Conservation (phyloP, 2,888 invertebrate species). For the Andricus curvator region DNA sequence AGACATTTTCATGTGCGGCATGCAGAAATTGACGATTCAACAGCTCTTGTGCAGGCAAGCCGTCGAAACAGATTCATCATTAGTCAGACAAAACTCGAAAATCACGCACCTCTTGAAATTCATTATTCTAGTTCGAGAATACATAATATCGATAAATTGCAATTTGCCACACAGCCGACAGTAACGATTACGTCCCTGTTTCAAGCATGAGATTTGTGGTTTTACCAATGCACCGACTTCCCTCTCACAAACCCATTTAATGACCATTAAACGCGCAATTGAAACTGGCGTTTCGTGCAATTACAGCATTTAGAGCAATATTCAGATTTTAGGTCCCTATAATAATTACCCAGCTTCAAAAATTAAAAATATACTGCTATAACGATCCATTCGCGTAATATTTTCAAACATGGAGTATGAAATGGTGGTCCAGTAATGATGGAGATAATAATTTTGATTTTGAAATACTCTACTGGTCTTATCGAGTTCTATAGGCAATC, state of each 20-base stretch:
- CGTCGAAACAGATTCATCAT: constrained; percentile 10
- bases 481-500: too few species aligned
- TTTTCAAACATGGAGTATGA: neutral
- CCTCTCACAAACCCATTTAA: constrained; percentile 33
- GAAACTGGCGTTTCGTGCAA: constrained; percentile 17
- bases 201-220: constrained; percentile 34
- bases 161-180: constrained; percentile 23
- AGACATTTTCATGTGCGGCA: neutral
- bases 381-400: neutral
- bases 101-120: constrained; percentile 33
- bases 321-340: constrained; percentile 18
- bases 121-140: constrained; percentile 26
- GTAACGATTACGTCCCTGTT: constrained; percentile 33
- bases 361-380: neutral
- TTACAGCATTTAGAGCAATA: constrained; percentile 9
- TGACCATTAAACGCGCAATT: constrained; percentile 35
- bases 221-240: constrained; percentile 13
- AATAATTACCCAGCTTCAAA: neutral
- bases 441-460: too few species aligned
- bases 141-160: constrained; percentile 34
- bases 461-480: too few species aligned
- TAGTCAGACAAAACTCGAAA: constrained; percentile 31
- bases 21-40: neutral
- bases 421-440: too few species aligned
- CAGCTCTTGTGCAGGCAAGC: neutral